Evolutionary conservation across 1,140 invertebrate species (phyloP).

Genomic region (Panulirus ornatus): DNA sequence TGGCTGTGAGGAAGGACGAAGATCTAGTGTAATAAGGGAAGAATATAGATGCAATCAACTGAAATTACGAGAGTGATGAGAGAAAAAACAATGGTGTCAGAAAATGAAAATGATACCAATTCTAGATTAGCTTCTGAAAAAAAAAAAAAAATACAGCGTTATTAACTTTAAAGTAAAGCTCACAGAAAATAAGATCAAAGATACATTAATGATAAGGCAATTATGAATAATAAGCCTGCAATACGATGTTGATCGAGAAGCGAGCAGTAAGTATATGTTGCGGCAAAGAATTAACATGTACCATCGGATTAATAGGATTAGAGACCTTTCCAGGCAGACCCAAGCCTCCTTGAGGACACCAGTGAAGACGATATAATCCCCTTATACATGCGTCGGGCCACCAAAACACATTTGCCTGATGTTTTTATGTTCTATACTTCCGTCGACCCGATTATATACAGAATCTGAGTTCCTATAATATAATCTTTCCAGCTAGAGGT

Average conservation of each 20-base stretch:
- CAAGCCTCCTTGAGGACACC: not conserved
- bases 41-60: no score
- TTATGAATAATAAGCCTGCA: not conserved
- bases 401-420: not conserved
- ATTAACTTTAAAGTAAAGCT: no score
- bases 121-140: no score
- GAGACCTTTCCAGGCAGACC: not conserved
- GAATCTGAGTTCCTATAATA: not conserved
- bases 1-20: no score
- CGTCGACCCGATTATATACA: not conserved
- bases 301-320: not conserved
- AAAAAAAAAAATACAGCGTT: no score
- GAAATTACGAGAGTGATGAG: no score
- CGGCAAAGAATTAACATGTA: not conserved
- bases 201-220: no score
- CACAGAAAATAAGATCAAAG: no score
- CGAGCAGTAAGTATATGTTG: not conserved
- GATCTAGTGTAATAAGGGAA: no score
- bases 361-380: not conserved
- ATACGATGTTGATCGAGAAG: not conserved
- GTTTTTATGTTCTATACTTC: not conserved
- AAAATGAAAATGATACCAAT: no score
- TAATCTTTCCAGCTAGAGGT: not conserved
- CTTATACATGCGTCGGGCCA: not conserved
- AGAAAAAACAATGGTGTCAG: no score